Conservation (phyloP, 2,888 invertebrate genomes). For the Galeruca laticollis region DNA sequence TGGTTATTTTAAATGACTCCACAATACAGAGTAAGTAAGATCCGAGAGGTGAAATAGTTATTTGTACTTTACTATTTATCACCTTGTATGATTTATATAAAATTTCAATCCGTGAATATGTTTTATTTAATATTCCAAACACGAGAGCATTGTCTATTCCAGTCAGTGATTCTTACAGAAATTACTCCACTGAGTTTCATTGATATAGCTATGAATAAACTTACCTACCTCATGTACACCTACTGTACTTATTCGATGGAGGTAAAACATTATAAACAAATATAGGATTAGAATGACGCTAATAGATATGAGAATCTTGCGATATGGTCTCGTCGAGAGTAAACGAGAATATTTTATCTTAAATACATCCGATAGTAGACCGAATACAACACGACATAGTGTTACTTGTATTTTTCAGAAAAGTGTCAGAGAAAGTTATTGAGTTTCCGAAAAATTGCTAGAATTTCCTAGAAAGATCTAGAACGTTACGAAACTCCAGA, state of each 20-base stretch:
- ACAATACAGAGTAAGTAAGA: background rate
- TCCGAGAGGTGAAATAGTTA: background rate
- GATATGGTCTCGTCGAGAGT: background rate
- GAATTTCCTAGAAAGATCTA: too few relatives aligned
- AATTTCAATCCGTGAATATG: conserved; percentile 8
- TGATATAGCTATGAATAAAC: conserved; percentile 16
- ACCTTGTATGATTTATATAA: conserved; percentile 18
- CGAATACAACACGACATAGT: too few relatives aligned
- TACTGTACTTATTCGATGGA: conserved; percentile 4
- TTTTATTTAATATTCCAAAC: conserved; percentile 11
- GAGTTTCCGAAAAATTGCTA: too few relatives aligned
- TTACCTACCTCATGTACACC: conserved; percentile 9
- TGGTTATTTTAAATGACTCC: background rate
- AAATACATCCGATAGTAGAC: too few relatives aligned
- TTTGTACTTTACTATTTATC: conserved; percentile 12
- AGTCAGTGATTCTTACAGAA: conserved; percentile 10
- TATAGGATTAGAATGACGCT: background rate
- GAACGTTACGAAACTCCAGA: too few relatives aligned
- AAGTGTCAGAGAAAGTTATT: too few relatives aligned
- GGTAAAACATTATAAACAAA: background rate
- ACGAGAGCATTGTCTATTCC: conserved; percentile 4
- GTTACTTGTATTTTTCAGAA: too few relatives aligned
- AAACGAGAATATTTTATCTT: conserved; percentile 5
- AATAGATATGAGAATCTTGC: background rate
- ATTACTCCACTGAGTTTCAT: conserved; percentile 12